Conservation (phyloP, 2,797 vertebrate species). For the Myioborus miniatus region DNA sequence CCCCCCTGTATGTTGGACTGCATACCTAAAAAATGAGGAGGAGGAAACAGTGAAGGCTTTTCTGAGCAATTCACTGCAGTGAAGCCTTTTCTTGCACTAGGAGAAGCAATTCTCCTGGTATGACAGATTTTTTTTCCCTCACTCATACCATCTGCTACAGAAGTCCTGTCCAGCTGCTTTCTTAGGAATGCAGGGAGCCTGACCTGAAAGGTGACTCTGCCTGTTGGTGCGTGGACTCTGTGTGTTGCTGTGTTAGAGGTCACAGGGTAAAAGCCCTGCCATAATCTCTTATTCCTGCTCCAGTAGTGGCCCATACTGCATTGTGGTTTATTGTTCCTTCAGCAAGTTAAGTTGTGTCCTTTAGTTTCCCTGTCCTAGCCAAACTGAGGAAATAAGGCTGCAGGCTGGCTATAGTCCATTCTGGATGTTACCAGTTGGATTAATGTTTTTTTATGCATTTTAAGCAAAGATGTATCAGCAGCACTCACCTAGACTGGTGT, state of each 20-base stretch:
- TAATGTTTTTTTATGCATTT: background rate
- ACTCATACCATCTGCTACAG: background rate
- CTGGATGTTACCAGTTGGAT: background rate
- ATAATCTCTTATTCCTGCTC: background rate
- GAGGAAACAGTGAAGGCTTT: background rate
- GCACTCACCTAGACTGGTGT: background rate
- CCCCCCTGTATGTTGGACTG: accelerated
- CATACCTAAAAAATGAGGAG: background rate
- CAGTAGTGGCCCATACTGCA: background rate
- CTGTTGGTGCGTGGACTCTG: accelerated
- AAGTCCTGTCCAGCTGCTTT: background rate
- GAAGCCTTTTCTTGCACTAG: background rate
- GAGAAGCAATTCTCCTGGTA: background rate
- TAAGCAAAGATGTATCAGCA: background rate
- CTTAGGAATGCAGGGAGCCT: background rate
- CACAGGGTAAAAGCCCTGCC: background rate
- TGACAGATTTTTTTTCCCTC: background rate
- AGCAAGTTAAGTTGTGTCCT: background rate
- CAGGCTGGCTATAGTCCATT: background rate
- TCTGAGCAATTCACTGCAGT: background rate
- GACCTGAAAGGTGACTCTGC: background rate
- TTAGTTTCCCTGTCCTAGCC: background rate
- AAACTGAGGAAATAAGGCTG: accelerated
- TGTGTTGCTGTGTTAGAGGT: accelerated
- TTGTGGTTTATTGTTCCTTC: background rate